Evolutionary conservation across 2,888 invertebrate genomes (phyloP).

Genomic region (Trichogramma dendrolimi): DNA sequence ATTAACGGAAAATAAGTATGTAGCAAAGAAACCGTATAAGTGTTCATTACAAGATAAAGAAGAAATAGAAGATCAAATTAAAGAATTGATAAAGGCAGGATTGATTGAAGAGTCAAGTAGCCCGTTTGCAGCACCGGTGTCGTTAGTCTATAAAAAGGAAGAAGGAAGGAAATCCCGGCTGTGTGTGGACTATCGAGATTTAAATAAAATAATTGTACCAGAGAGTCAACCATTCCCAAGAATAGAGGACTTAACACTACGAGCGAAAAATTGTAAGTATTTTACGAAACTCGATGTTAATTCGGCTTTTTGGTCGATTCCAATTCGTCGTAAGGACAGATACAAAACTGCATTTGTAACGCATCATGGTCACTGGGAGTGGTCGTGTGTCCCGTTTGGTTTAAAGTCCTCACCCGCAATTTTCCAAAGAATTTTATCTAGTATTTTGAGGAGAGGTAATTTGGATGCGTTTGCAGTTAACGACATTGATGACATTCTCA

Average conservation of each 20-base stretch:
- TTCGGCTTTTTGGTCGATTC: conserved; percentile 28
- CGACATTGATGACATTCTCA: conserved; percentile 27
- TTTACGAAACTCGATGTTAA: conserved; percentile 24
- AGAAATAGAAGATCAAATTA: conserved; percentile 31
- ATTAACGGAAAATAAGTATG: conserved; percentile 27
- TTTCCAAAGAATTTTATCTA: conserved; percentile 32
- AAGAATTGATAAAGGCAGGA: conserved; percentile 30
- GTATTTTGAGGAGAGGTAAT: conserved; percentile 30
- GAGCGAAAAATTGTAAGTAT: conserved; percentile 27
- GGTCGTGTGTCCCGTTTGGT: conserved; percentile 29
- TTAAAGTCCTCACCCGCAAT: conserved; percentile 32
- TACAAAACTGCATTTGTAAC: conserved; percentile 31
- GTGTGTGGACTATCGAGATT: conserved; percentile 39
- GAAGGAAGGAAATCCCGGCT: conserved; percentile 36
- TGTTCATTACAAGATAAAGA: conserved; percentile 30
- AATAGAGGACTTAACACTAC: conserved; percentile 27
- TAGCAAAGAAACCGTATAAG: conserved; percentile 25
- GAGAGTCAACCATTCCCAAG: conserved; percentile 28
- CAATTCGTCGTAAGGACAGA: conserved; percentile 27
- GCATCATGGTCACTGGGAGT: conserved; percentile 26
- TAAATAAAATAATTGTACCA: conserved; percentile 29
- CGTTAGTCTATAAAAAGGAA: conserved; percentile 35
- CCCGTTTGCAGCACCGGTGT: conserved; percentile 35
- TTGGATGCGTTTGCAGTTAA: conserved; percentile 25
- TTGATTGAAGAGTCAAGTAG: conserved; percentile 34